These are phyloP conservation scores for Myathropa florea DNA, from an alignment of 2,888 invertebrate species.

Conservation along the genomic window DNA sequence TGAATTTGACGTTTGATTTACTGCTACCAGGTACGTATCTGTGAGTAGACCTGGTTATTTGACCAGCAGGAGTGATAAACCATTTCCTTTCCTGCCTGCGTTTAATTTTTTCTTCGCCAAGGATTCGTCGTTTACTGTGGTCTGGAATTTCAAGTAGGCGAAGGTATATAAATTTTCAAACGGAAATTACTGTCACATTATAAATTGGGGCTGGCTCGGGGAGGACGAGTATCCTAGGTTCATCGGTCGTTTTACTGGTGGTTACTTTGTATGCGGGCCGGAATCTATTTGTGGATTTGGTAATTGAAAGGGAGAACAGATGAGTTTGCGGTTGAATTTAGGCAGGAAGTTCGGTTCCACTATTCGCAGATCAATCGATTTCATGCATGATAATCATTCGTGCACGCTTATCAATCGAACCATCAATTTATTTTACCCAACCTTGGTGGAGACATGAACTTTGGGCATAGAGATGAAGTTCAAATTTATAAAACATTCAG, in stretches of 20 bases:
- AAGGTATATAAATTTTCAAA: conserved; percentile 54
- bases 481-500: too few species aligned
- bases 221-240: neutral
- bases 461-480: neutral
- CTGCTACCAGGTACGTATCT: conserved; percentile 22
- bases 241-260: neutral
- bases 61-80: conserved; percentile 11
- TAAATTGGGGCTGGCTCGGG: conserved; percentile 39
- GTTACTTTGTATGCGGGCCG: conserved; percentile 38
- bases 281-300: conserved; percentile 40
- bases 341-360: neutral
- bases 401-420: neutral
- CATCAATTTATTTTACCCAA: neutral
- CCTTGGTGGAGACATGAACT: neutral
- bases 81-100: neutral
- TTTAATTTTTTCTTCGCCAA: conserved; percentile 1
- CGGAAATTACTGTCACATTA: conserved; percentile 64
- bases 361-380: neutral
- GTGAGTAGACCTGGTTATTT: conserved; percentile 8
- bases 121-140: conserved; percentile 33
- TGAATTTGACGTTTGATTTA: conserved; percentile 65
- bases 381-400: neutral
- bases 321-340: conserved; percentile 6
- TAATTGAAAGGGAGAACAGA: conserved; percentile 43
- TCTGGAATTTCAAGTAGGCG: conserved; percentile 61